Percentiles rank a stretch among this genome's conserved stretches.
Evolutionary conservation across 2,888 invertebrate species (phyloP).

Genomic region (Lasioglossum zephyrum): DNA sequence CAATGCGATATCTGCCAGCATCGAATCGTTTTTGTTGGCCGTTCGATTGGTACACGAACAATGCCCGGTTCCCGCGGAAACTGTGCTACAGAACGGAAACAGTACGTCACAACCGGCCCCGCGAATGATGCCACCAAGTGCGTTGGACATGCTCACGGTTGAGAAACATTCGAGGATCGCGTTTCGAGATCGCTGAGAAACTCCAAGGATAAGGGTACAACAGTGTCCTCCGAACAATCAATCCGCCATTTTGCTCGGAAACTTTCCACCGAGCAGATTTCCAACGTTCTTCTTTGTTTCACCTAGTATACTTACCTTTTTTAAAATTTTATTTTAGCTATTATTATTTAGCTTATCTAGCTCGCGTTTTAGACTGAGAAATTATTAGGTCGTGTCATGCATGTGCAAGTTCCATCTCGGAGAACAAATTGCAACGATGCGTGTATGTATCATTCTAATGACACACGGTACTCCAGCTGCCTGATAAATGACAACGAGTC

Average conservation of each 20-base stretch:
- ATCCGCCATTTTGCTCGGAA: not conserved
- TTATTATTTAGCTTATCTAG: not conserved
- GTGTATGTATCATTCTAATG: not conserved
- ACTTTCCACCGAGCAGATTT: not conserved
- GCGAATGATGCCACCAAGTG: not conserved
- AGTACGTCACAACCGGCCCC: constrained; percentile 43
- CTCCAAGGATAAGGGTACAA: not conserved
- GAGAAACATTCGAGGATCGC: not conserved
- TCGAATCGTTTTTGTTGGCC: constrained; percentile 47
- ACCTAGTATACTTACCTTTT: not conserved
- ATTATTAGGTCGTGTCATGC: not conserved
- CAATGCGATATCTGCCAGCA: constrained; percentile 44
- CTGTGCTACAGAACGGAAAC: constrained; percentile 56
- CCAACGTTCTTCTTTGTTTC: not conserved
- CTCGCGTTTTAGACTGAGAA: not conserved
- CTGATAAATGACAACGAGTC: not conserved
- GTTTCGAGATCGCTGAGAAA: not conserved
- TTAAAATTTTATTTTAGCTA: too few relatives aligned
- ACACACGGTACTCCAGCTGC: not conserved
- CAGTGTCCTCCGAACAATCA: not conserved
- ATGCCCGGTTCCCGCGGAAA: constrained; percentile 61
- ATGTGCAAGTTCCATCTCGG: not conserved
- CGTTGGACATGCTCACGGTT: not conserved
- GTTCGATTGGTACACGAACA: constrained; percentile 61
- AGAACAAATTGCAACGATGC: not conserved